Conservation (phyloP, 1,140 invertebrate species). For the Cyrtorhinus lividipennis region DNA sequence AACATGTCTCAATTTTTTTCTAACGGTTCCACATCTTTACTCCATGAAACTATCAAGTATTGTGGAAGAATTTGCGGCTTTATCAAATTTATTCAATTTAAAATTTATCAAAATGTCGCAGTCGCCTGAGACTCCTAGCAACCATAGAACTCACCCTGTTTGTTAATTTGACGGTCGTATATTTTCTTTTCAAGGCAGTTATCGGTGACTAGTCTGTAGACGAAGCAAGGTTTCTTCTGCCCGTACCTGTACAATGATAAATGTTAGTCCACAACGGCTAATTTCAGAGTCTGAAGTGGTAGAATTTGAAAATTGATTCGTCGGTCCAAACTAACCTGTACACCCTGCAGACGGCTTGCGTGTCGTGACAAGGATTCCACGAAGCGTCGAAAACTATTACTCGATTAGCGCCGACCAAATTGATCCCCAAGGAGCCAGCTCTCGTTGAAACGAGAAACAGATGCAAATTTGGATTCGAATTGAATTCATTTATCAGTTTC, state of each 20-base stretch:
- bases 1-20: too few species aligned
- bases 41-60: too few species aligned
- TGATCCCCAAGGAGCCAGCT: constrained; percentile 94
- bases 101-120: too few species aligned
- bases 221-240: constrained; percentile 84
- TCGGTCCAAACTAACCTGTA: constrained; percentile 53
- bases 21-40: too few species aligned
- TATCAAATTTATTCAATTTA: too few species aligned
- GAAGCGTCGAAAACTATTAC: constrained; percentile 97
- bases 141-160: constrained; percentile 71
- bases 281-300: too few species aligned
- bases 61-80: too few species aligned
- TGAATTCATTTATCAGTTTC: constrained; percentile 94
- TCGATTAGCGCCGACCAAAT: constrained; percentile 91
- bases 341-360: constrained; percentile 93
- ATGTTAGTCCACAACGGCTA: constrained; percentile 10
- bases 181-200: constrained; percentile 95
- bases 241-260: constrained; percentile 51
- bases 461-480: constrained; percentile 73
- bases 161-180: constrained; percentile 95
- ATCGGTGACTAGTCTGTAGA: constrained; percentile 92
- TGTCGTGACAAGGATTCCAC: constrained; percentile 99
- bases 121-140: too few species aligned
- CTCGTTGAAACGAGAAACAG: constrained; percentile 94
- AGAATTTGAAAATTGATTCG: not conserved